Evolutionary conservation across 2,113 vertebrate species (phyloP), one percentile per base, ranked within the genome.

Genomic region (Chlorodrepanis virens): DNA sequence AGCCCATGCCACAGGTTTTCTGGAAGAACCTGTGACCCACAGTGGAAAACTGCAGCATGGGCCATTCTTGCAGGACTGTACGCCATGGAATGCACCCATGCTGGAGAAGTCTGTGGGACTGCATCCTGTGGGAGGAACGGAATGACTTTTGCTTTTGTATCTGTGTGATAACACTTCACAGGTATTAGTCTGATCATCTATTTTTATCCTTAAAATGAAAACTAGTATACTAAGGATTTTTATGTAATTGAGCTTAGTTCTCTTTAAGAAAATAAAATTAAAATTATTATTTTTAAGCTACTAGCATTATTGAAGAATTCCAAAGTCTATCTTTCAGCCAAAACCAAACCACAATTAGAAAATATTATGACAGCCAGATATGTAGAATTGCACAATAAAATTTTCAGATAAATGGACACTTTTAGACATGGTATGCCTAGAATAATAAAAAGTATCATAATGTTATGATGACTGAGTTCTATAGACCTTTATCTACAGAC

Each of bases 51-150:
- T 24, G 44, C 39, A 39, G 9, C 15, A 14, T 29, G 12, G 12
- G 42, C 20, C 2, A 52, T 81, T 75, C 18, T 40, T 75, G 42
- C 22, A 35, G 42, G 13, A 33, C 14, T 42, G 22, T 20, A 16
- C 1, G 3, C 31, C 7, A 3, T 28, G 8, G 14, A 49, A 64
- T 52, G 4, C 11, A 29, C 15, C 9, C 15, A 6, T 24, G 37
- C 13, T 64, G 21, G 19, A 79, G 54, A 9, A 17, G 21, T 19
- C 39, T 4, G 3, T 72, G 52, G 19, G 17, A 56, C 49, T n/a
- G 8, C 18, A 39, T 29, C 24, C 18, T 31, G 3, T 68, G 24
- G 24, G 13, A 78, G 31, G 29, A 10, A 56, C 6, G 2, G 3
- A 22, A 22, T 9, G 12, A 39, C 18, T 68, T 79, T 10, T 37